Evolutionary conservation across 2,797 vertebrate species (phyloP).

Genomic region (Martes flavigula): DNA sequence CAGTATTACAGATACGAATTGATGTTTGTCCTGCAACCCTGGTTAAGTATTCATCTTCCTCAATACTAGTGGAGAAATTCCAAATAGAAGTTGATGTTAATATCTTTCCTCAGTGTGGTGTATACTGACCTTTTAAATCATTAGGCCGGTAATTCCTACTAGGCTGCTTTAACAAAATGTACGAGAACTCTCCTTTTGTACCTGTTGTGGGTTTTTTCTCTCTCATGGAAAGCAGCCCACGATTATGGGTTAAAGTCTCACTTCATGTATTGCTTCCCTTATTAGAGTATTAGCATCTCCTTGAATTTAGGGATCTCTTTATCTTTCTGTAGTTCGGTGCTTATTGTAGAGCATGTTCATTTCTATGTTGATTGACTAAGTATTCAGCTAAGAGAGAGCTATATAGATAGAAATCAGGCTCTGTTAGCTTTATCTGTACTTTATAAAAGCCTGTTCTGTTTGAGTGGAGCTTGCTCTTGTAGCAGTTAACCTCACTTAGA

Average conservation of each 20-base stretch:
- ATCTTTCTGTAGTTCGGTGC: background rate
- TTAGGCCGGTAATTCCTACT: background rate
- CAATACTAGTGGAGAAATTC: background rate
- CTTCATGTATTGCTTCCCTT: background rate
- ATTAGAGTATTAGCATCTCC: background rate
- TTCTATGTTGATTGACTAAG: background rate
- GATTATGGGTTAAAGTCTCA: background rate
- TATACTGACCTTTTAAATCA: background rate
- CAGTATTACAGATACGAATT: background rate
- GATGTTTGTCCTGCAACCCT: background rate
- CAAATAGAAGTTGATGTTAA: background rate
- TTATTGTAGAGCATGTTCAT: background rate
- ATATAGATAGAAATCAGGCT: background rate
- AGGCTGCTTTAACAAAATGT: background rate
- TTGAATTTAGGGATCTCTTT: background rate
- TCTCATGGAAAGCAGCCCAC: background rate
- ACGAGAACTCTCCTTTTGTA: background rate
- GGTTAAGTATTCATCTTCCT: background rate
- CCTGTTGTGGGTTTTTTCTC: background rate
- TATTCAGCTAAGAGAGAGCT: background rate
- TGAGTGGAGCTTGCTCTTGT: background rate
- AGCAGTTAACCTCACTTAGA: slow-evolving; percentile 19
- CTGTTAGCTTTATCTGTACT: background rate
- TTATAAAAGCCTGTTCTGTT: background rate
- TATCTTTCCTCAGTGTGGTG: background rate